phyloP scores from a whole-genome alignment of 2,888 invertebrate species.

The Plagodis pulveraria region DNA sequence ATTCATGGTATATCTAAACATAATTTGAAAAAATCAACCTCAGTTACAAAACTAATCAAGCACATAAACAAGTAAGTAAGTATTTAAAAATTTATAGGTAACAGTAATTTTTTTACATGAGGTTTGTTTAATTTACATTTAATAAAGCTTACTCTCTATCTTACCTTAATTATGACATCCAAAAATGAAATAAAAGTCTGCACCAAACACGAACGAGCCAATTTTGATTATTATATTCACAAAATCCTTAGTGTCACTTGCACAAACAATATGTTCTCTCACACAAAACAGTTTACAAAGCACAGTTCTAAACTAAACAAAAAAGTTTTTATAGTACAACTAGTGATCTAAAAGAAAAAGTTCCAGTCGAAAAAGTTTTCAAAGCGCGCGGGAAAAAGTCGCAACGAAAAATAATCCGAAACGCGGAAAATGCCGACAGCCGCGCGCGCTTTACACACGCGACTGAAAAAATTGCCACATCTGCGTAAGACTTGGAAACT shows the following conservation, averaged over 20 bases:
- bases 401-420: conserved; percentile 53
- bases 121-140: too few relatives aligned
- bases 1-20: too few relatives aligned
- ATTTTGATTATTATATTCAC: conserved; percentile 40
- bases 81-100: too few relatives aligned
- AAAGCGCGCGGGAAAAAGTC: conserved; percentile 59
- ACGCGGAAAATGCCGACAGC: conserved; percentile 61
- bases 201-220: conserved; percentile 53
- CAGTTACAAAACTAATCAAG: too few relatives aligned
- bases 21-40: too few relatives aligned
- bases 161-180: conserved; percentile 80
- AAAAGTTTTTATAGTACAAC: conserved; percentile 40
- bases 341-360: conserved; percentile 59
- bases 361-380: conserved; percentile 50
- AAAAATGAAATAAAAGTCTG: conserved; percentile 58
- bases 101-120: too few relatives aligned
- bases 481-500: conserved; percentile 83
- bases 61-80: too few relatives aligned
- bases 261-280: conserved; percentile 44
- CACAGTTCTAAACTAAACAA: conserved; percentile 50
- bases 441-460: conserved; percentile 80
- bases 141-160: conserved; percentile 34
- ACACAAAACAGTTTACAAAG: conserved; percentile 41
- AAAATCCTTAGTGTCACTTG: conserved; percentile 61
- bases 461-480: conserved; percentile 84